Conservation (phyloP, 2,888 invertebrate genomes). For the Eupithecia pulchellata region DNA sequence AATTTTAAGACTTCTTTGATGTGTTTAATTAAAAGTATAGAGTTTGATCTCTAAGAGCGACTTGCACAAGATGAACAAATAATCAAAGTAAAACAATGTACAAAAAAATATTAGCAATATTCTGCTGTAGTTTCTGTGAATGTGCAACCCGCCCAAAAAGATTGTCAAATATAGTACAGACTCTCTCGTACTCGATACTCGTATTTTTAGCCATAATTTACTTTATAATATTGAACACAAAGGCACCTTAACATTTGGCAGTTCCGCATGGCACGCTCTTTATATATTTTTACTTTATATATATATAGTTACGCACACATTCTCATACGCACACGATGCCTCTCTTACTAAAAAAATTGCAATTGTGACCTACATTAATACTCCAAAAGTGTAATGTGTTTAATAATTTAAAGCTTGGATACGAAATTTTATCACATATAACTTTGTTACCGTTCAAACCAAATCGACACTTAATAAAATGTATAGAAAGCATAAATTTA, state of each 20-base stretch:
- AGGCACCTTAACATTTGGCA: slow-evolving; percentile 80
- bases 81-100: not conserved
- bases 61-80: slow-evolving; percentile 18
- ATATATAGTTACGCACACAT: too few relatives aligned
- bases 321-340: slow-evolving; percentile 53
- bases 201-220: slow-evolving; percentile 60
- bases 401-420: slow-evolving; percentile 44
- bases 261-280: slow-evolving; percentile 74
- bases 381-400: slow-evolving; percentile 46
- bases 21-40: slow-evolving; percentile 34
- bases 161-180: slow-evolving; percentile 25
- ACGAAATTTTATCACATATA: slow-evolving; percentile 67
- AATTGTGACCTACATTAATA: slow-evolving; percentile 45
- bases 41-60: slow-evolving; percentile 26
- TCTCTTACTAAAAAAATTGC: slow-evolving; percentile 39
- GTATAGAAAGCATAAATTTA: slow-evolving; percentile 26
- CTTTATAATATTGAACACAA: slow-evolving; percentile 76
- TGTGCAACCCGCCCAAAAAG: slow-evolving; percentile 28
- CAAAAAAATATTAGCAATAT: not conserved
- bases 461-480: slow-evolving; percentile 50
- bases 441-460: slow-evolving; percentile 58
- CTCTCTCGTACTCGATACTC: too few relatives aligned
- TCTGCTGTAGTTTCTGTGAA: not conserved
- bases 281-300: too few relatives aligned
- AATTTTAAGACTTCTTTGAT: too few relatives aligned